Evolutionary conservation across 2,113 vertebrate species (phyloP).

Genomic region (Gavia stellata): DNA sequence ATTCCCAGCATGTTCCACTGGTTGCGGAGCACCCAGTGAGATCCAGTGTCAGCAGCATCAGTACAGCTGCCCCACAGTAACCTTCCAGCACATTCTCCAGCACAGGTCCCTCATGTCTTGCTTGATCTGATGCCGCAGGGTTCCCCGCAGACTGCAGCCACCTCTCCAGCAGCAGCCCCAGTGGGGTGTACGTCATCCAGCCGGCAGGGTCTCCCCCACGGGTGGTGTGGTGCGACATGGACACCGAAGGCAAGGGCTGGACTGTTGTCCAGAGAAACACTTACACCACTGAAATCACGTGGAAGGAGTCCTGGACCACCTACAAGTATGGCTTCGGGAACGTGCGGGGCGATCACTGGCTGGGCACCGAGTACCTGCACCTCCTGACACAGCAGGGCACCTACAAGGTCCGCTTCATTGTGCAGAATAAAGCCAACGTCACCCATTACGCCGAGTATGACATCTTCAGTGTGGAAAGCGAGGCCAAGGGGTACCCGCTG

Average conservation of each 20-base stretch:
- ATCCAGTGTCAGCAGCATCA: background rate
- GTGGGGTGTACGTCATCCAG: conserved; percentile 54
- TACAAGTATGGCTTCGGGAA: conserved; percentile 39
- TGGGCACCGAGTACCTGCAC: conserved; percentile 8
- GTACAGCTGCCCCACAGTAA: background rate
- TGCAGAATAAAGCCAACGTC: background rate
- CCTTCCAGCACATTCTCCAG: background rate
- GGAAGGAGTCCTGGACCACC: conserved; percentile 26
- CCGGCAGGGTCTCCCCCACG: background rate
- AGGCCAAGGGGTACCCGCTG: background rate
- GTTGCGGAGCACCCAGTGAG: background rate
- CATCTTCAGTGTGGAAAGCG: background rate
- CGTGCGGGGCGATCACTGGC: conserved; percentile 9
- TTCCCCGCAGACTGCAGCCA: conserved; percentile 60
- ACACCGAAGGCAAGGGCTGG: conserved; percentile 51
- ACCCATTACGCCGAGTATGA: conserved; percentile 10
- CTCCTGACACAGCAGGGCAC: background rate
- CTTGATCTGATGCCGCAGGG: background rate
- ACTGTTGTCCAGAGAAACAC: conserved; percentile 11
- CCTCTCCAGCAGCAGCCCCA: background rate
- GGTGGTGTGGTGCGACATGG: conserved; percentile 66
- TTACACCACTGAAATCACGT: background rate
- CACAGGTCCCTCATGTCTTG: background rate
- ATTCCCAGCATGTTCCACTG: background rate
- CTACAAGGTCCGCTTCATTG: conserved; percentile 16